Evolutionary conservation across 2,797 vertebrate genomes (phyloP).

Genomic region (Sebastes hopkinsi): DNA sequence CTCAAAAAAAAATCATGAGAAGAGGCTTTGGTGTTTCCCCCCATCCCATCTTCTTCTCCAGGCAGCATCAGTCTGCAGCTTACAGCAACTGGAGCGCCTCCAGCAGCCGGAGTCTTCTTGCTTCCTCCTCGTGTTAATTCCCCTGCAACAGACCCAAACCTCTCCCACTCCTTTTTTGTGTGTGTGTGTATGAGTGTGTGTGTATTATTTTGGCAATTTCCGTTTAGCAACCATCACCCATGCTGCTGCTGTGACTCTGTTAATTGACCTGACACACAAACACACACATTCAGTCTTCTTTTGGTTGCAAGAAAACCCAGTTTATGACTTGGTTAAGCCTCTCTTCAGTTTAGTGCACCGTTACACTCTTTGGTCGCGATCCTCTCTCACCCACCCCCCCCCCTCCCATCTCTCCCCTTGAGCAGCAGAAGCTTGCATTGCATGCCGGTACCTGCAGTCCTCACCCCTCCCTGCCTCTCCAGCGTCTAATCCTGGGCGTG

Average conservation of each 20-base stretch:
- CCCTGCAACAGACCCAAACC: constrained; percentile 70
- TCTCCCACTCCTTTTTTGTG: constrained; percentile 58
- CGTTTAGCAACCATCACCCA: constrained; percentile 33
- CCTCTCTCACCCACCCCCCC: constrained; percentile 50
- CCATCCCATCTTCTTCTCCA: not conserved
- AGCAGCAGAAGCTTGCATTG: constrained; percentile 85
- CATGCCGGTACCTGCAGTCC: constrained; percentile 86
- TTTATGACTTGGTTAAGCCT: constrained; percentile 81
- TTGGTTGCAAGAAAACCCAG: constrained; percentile 26
- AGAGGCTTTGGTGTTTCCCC: not conserved
- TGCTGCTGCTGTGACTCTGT: constrained; percentile 5
- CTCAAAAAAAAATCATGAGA: not conserved
- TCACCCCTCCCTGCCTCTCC: constrained; percentile 77
- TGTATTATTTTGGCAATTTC: constrained; percentile 38
- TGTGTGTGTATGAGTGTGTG: not conserved
- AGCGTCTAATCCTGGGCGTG: constrained; percentile 75
- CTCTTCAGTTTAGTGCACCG: constrained; percentile 85
- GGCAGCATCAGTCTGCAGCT: constrained; percentile 42
- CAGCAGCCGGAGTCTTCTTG: constrained; percentile 38
- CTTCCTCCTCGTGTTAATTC: constrained; percentile 71
- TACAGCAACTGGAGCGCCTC: constrained; percentile 44
- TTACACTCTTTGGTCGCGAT: constrained; percentile 82
- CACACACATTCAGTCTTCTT: not conserved
- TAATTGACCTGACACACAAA: constrained; percentile 39
- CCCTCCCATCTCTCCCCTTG: constrained; percentile 80